Evolutionary conservation across 2,888 invertebrate genomes (phyloP).

Genomic region (Apodemia zela): DNA sequence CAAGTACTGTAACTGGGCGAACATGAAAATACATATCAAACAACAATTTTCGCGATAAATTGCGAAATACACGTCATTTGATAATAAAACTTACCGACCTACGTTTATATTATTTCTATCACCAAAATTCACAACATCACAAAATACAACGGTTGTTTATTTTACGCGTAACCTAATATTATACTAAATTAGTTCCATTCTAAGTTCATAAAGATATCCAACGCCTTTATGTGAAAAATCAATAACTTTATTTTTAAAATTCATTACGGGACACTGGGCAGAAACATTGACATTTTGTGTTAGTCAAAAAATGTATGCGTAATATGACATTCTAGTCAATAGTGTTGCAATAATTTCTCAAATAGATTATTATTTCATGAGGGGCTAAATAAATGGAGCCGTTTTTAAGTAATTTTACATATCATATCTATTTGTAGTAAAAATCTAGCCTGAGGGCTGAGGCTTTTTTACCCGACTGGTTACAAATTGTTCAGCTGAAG

Average conservation of each 20-base stretch:
- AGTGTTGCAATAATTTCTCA: constrained; percentile 19
- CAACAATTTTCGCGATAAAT: constrained; percentile 17
- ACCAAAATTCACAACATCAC: constrained; percentile 42
- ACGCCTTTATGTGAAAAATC: constrained; percentile 52
- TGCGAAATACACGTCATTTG: constrained; percentile 60
- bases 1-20: background rate
- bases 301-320: constrained; percentile 11
- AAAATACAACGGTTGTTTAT: constrained; percentile 35
- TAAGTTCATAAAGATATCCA: constrained; percentile 29
- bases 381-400: too few relatives aligned
- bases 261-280: constrained; percentile 58
- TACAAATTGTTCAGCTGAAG: too few relatives aligned
- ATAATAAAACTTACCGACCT: constrained; percentile 54
- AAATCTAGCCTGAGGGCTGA: too few relatives aligned
- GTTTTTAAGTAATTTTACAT: too few relatives aligned
- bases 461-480: too few relatives aligned
- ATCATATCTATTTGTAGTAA: too few relatives aligned
- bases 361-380: too few relatives aligned
- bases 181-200: constrained; percentile 24
- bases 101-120: constrained; percentile 38
- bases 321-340: constrained; percentile 20
- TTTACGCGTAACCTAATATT: constrained; percentile 26
- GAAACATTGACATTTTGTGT: constrained; percentile 40
- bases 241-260: constrained; percentile 48
- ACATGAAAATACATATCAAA: background rate